Base-by-base conservation (phyloP, 1,140 invertebrate species). In the Drosophila leontia region DNA sequence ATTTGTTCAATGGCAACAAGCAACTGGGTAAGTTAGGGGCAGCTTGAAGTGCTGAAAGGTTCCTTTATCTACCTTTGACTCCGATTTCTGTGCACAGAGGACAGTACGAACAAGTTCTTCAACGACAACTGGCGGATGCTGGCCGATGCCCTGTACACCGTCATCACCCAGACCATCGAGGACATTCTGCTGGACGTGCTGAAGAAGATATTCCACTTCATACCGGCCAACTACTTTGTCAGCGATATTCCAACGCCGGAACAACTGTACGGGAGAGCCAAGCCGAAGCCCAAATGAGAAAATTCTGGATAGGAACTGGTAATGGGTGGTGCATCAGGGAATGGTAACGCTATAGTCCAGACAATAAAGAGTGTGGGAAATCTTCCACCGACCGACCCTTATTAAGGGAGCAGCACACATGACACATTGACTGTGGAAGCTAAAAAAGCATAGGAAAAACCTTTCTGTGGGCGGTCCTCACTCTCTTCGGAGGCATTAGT, bases 91-190 rank as follows among this genome's bases (percentile, higher is more conserved):
- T 5, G 90, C 72, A 47, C 93, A 95, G 95, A 95, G 94, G 95
- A 95, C 71, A 95, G 95, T 75, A 95, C 95, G 3, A 96, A 96
- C 71, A 94, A 94, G 32, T 96, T 95, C 91, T 93, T 96, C 58
- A 96, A 96, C 84, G 94, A 94, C 35, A 96, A 96, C 81, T 96
- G 95, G 95, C 93, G 94, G 17, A 95, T 95, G 77, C 93, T 95
- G 12, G 94, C 95, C 8, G 95, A 95, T 87, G 95, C 95, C 17
- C 85, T 95, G 13, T 93, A 95, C 80, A 94, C 95, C 32, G 95
- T 95, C 75, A 93, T 95, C 76, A 94, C 94, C 32, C 94, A 94
- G 92, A 95, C 95, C 26, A 95, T 95, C 23, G 95, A 95, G 93
- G 95, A 95, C 78, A 95, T 96, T 76, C 93, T 96, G 78, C 82